These are phyloP conservation scores for Melolontha melolontha DNA, from an alignment of 2,888 invertebrate species.

Conservation along the genomic window DNA sequence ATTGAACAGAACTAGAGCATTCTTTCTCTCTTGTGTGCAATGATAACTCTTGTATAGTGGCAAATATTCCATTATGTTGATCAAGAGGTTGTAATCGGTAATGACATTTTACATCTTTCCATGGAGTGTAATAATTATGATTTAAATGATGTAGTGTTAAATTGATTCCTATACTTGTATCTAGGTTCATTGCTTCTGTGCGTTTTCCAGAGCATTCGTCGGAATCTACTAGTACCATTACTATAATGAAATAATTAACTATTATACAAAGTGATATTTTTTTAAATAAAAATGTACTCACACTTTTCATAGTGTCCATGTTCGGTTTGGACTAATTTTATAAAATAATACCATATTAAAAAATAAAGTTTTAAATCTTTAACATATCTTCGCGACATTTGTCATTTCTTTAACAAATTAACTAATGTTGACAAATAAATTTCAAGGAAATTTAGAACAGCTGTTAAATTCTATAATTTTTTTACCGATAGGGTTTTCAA, in stretches of 20 bases:
- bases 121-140: conserved; percentile 13
- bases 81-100: conserved; percentile 58
- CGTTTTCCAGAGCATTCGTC: conserved; percentile 37
- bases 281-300: conserved; percentile 16
- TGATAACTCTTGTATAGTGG: conserved; percentile 67
- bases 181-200: conserved; percentile 31
- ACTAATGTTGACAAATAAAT: too few species aligned
- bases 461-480: too few species aligned
- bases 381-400: not conserved
- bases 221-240: conserved; percentile 32
- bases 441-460: too few species aligned
- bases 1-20: conserved; percentile 68
- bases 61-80: conserved; percentile 63
- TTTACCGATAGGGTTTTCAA: too few species aligned
- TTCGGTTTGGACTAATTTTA: not conserved
- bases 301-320: conserved; percentile 23
- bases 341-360: conserved; percentile 10
- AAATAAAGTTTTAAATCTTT: conserved; percentile 8
- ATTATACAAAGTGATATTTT: not conserved
- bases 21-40: conserved; percentile 62
- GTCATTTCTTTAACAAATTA: too few species aligned
- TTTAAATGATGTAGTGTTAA: conserved; percentile 26
- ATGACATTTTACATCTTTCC: conserved; percentile 56
- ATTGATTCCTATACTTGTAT: conserved; percentile 11
- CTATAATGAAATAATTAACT: not conserved